Evolutionary conservation across 1,140 invertebrate genomes (phyloP).

Genomic region (Druon quercuslanigerum): DNA sequence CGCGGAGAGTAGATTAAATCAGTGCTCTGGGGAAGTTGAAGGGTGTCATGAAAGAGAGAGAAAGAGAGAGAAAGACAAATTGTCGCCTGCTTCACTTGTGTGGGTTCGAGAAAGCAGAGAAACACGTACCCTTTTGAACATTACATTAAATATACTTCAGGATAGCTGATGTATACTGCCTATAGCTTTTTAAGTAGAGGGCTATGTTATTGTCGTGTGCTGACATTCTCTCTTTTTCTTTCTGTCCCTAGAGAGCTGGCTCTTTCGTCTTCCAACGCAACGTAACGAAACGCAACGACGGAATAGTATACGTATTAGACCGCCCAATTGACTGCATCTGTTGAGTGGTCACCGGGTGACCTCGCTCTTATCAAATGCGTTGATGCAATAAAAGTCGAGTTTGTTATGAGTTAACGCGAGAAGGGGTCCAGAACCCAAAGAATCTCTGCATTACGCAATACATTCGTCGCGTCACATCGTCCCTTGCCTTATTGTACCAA

Average conservation of each 20-base stretch:
- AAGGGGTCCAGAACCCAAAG: slow-evolving; percentile 18
- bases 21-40: slow-evolving; percentile 39
- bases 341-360: slow-evolving; percentile 58
- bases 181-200: background rate
- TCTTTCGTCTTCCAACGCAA: background rate
- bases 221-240: background rate
- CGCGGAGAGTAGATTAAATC: slow-evolving; percentile 48
- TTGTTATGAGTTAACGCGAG: slow-evolving; percentile 52
- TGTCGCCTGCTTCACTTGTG: background rate
- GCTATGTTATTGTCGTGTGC: background rate
- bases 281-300: slow-evolving; percentile 10
- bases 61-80: background rate
- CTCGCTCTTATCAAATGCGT: slow-evolving; percentile 65
- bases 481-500: slow-evolving; percentile 10
- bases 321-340: slow-evolving; percentile 53
- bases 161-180: background rate
- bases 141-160: background rate
- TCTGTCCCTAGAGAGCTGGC: background rate
- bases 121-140: background rate
- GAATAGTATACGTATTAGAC: slow-evolving; percentile 40
- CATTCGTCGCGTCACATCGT: background rate
- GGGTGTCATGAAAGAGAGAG: slow-evolving; percentile 38
- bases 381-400: slow-evolving; percentile 62
- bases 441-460: slow-evolving; percentile 39
- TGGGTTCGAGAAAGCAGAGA: slow-evolving; percentile 20